Evolutionary conservation across 2,797 vertebrate genomes (phyloP).

Genomic region (Arctocebus calabarensis): DNA sequence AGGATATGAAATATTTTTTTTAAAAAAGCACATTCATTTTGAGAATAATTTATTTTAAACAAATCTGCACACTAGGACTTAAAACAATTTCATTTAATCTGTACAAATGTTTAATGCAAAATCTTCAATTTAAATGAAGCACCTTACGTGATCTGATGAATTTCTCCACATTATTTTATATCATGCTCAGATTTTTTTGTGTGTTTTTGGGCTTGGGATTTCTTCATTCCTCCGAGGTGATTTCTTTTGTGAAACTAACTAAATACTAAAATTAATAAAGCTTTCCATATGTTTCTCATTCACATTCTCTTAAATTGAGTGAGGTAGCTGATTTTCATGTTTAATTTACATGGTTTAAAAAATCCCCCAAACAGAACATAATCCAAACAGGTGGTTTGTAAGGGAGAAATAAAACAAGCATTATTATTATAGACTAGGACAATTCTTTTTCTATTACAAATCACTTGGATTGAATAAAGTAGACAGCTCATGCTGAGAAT

Average conservation of each 20-base stretch:
- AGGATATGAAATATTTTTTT: neutral
- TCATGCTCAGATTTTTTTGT: neutral
- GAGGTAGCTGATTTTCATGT: slow-evolving; percentile 76
- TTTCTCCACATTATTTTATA: neutral
- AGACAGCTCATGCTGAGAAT: slow-evolving; percentile 90
- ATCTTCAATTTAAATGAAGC: slow-evolving; percentile 43
- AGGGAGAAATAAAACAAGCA: slow-evolving; percentile 86
- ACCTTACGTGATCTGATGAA: neutral
- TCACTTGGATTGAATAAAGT: slow-evolving; percentile 85
- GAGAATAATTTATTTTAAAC: slow-evolving; percentile 57
- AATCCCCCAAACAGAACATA: slow-evolving; percentile 77
- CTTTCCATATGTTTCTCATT: slow-evolving; percentile 65
- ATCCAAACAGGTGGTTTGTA: slow-evolving; percentile 87
- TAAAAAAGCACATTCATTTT: slow-evolving; percentile 27
- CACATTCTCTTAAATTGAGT: slow-evolving; percentile 66
- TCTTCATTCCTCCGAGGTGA: slow-evolving; percentile 56
- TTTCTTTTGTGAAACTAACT: slow-evolving; percentile 55
- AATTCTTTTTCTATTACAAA: slow-evolving; percentile 88
- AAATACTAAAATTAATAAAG: slow-evolving; percentile 54
- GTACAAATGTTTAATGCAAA: slow-evolving; percentile 54
- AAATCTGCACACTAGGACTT: slow-evolving; percentile 29
- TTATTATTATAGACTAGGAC: slow-evolving; percentile 85
- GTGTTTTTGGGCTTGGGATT: slow-evolving; percentile 11
- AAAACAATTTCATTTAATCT: slow-evolving; percentile 50
- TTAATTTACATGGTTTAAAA: slow-evolving; percentile 73